Conservation (phyloP, 2,888 invertebrate species). For the Geotrupes spiniger region DNA sequence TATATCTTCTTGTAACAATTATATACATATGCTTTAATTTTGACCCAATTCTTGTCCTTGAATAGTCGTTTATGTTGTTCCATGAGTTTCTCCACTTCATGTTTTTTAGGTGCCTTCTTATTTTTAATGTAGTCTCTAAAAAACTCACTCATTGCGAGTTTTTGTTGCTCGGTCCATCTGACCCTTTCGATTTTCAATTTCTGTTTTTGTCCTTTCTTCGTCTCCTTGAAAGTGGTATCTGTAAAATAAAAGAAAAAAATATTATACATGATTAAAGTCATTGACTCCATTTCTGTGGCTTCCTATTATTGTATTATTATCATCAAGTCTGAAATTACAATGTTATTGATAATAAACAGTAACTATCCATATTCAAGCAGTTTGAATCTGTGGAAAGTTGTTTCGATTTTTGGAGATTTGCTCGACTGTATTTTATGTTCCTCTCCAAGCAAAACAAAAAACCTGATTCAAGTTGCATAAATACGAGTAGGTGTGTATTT, state of each 20-base stretch:
- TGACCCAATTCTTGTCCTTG: constrained; percentile 9
- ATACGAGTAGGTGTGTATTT: too few species aligned
- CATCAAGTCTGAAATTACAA: too few species aligned
- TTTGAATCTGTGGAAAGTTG: too few species aligned
- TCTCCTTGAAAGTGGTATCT: background rate
- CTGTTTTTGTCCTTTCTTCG: background rate
- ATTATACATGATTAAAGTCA: background rate
- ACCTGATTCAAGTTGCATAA: too few species aligned
- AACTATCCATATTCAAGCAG: too few species aligned
- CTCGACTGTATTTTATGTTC: too few species aligned
- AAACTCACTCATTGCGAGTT: background rate
- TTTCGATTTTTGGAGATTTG: too few species aligned
- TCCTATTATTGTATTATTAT: too few species aligned
- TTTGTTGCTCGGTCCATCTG: background rate
- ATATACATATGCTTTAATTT: constrained; percentile 13
- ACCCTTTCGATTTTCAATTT: background rate
- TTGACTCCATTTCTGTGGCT: too few species aligned
- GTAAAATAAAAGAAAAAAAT: background rate
- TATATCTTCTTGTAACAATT: background rate
- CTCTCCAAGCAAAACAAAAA: too few species aligned
- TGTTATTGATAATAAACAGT: too few species aligned
- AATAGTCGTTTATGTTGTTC: constrained; percentile 2
- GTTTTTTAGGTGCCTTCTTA: constrained; percentile 3
- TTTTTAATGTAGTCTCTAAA: constrained; percentile 5
- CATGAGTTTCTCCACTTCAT: background rate